Base-by-base conservation (phyloP, 92 coral and sea anemone species). In the Phenganax subtilis region DNA sequence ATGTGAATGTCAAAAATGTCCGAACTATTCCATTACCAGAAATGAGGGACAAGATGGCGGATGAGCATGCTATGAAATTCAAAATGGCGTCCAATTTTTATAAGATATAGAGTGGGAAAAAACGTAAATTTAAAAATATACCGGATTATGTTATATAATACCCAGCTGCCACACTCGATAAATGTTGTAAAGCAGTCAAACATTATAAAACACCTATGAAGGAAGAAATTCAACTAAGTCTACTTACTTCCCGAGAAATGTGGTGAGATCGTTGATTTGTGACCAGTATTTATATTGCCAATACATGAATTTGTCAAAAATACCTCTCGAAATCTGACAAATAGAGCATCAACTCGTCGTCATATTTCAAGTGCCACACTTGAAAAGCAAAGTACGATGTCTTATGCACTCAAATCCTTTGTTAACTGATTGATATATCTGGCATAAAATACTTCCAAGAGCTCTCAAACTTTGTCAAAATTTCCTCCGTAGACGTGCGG, bases 381-480 rank as follows among this genome's bases (percentile, higher is more conserved):
- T 17, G 25, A 28, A 44, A 72, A 14, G 52, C 51, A n/a, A 47
- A 72, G 77, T 72, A 10, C 56, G 28, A 52, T 72, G 77, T 47
- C 51, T 72, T 55, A 72, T 72, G 77, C 51, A 72, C 77, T 51
- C 59, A 72, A 47, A 72, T 37, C 77, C 20, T 72, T 72, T 28
- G 77, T 72, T n/a, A 72, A 51, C 47, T 11, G 5, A 72, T 52
- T 72, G 77, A 72, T 72, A 47, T 72, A 47, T 72, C 77, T 57
- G 28, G 6, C 56, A 72, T 1, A 44, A 72, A 72, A 72, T 72
- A 72, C 77, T 72, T 72, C 77, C 17, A 72, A 72, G 67, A 72
- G 56, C 77, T 72, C 77, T 72, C 59, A 52, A 72, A 72, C 77
- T 72, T 52, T 51, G 77, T 72, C 77, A 72, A 72, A 72, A 47